phyloP scores from a whole-genome alignment of 2,797 vertebrate genomes.

The Anguilla anguilla region DNA sequence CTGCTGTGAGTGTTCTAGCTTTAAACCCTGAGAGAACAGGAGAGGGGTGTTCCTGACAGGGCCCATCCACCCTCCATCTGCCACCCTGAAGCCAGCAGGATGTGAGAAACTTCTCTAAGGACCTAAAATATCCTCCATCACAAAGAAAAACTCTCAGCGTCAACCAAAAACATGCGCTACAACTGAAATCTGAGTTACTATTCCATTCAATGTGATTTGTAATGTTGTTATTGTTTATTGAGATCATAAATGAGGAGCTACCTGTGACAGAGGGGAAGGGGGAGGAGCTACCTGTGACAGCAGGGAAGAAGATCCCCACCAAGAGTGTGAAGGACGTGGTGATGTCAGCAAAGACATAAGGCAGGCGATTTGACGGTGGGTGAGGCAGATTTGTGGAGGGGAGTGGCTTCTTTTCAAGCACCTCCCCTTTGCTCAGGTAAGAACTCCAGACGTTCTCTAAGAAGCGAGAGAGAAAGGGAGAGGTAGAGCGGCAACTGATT shows the following conservation, averaged over 20 bases:
- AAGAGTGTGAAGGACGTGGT: slow-evolving; percentile 87
- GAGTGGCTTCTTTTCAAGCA: slow-evolving; percentile 78
- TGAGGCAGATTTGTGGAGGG: slow-evolving; percentile 62
- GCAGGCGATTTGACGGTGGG: slow-evolving; percentile 65
- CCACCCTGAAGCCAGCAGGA: too few species aligned
- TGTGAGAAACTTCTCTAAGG: too few species aligned
- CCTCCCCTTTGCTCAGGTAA: slow-evolving; percentile 82
- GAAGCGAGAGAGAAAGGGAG: background rate
- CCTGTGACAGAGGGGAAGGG: background rate
- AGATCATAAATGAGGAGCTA: background rate
- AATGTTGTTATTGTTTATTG: too few species aligned
- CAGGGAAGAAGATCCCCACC: slow-evolving; percentile 92
- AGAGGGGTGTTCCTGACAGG: too few species aligned
- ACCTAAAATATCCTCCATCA: too few species aligned
- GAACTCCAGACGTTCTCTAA: slow-evolving; percentile 87
- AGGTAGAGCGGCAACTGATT: background rate
- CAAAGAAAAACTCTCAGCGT: too few species aligned
- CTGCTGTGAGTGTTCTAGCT: too few species aligned
- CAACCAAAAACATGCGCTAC: too few species aligned
- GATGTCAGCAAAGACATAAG: slow-evolving; percentile 85
- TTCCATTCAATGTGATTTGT: too few species aligned
- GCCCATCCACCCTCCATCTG: too few species aligned
- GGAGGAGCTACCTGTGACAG: slow-evolving; percentile 80
- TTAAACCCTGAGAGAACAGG: too few species aligned
- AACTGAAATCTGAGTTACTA: too few species aligned